Conservation (phyloP, 2,797 vertebrate species). For the Arctocebus calabarensis region DNA sequence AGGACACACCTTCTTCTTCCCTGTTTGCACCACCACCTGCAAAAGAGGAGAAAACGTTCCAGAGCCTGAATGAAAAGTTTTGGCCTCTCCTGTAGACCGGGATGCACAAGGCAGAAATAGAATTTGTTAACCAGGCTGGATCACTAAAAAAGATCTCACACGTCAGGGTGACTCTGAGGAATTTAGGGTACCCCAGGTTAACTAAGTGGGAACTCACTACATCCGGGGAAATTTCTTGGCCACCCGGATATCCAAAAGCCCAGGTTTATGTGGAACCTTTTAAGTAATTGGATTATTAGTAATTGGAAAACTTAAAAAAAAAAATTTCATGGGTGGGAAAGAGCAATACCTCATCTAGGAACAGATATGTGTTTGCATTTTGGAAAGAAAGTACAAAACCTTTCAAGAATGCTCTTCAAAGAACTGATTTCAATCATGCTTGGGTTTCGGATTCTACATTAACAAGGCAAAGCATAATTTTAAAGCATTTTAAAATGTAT, state of each 20-base stretch:
- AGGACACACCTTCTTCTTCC: constrained; percentile 63
- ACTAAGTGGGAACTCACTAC: constrained; percentile 64
- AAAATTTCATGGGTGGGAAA: neutral
- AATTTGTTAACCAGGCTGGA: constrained; percentile 68
- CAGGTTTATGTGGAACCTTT: constrained; percentile 49
- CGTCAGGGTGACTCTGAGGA: constrained; percentile 32
- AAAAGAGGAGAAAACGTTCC: constrained; percentile 72
- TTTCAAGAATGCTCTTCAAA: neutral
- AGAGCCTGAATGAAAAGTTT: constrained; percentile 70
- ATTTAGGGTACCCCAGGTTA: constrained; percentile 59
- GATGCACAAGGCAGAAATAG: constrained; percentile 69
- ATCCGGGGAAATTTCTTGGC: constrained; percentile 68
- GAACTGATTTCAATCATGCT: neutral
- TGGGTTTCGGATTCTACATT: neutral
- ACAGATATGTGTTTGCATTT: constrained; percentile 51
- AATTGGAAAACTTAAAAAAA: neutral
- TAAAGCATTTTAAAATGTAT: neutral
- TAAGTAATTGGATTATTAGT: constrained; percentile 41
- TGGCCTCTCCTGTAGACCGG: constrained; percentile 71
- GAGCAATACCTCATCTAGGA: neutral
- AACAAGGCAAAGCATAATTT: neutral
- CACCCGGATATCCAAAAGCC: constrained; percentile 8
- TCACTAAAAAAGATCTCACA: constrained; percentile 73
- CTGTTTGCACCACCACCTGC: constrained; percentile 77
- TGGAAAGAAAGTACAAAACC: constrained; percentile 46